Conservation (phyloP, 2,888 invertebrate genomes). For the Lordiphosa fenestrarum region DNA sequence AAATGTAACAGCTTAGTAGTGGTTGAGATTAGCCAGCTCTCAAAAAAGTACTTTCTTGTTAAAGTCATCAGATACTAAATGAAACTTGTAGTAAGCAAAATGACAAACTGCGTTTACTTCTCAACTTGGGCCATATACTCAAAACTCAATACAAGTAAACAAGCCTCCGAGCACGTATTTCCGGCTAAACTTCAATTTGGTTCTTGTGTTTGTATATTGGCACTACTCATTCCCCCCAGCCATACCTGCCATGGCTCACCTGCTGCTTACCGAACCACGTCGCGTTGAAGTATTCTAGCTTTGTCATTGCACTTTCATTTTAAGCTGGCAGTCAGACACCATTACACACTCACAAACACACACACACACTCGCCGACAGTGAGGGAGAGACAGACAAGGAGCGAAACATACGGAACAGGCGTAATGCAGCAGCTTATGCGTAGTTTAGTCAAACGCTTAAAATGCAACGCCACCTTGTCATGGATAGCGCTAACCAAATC, state of each 20-base stretch:
- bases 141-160: slow-evolving; percentile 1
- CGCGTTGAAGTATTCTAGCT: slow-evolving; percentile 57
- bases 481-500: slow-evolving; percentile 19
- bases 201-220: slow-evolving; percentile 3
- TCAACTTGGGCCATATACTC: background rate
- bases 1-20: too few relatives aligned
- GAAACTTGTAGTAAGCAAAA: too few relatives aligned
- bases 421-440: slow-evolving; percentile 67
- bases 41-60: too few relatives aligned
- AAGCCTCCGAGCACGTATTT: slow-evolving; percentile 50
- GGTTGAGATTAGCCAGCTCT: too few relatives aligned
- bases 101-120: slow-evolving; percentile 3
- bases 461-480: slow-evolving; percentile 39
- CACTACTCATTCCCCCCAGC: background rate
- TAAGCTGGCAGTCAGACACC: slow-evolving; percentile 32
- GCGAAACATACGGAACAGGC: slow-evolving; percentile 36
- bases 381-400: slow-evolving; percentile 14
- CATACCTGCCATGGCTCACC: background rate
- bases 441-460: slow-evolving; percentile 57
- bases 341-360: slow-evolving; percentile 12
- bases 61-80: too few relatives aligned
- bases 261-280: slow-evolving; percentile 30
- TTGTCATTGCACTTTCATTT: slow-evolving; percentile 75
- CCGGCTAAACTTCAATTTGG: slow-evolving; percentile 44
- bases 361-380: too few relatives aligned